Base-by-base conservation (phyloP, 1,140 invertebrate genomes). In the Dolichoris vasculosae region DNA sequence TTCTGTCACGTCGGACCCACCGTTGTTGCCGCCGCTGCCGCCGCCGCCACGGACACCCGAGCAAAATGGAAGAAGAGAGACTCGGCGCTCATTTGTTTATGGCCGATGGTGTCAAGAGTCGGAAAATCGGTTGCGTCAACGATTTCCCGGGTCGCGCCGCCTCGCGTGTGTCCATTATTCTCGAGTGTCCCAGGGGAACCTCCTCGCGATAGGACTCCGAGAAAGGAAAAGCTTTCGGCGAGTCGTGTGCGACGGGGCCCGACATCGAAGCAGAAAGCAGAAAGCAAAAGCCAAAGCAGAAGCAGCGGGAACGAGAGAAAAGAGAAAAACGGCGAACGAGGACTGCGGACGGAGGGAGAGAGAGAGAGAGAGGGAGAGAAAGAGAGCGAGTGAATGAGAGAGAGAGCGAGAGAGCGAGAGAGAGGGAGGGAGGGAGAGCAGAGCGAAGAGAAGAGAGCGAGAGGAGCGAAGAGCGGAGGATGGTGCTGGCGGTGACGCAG, bases 361-460 rank as follows among this genome's bases (percentile, higher is more conserved):
- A 35, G 46, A 67, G 20, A 8, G n/a, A 78, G 32, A 59, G 26
- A 80, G n/a, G 26, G 30, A 13, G n/a, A 46, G 59, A 46, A 30
- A 30, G 40, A 1, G 38, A n/a, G 35, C 3, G 23, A 13, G 38
- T 0, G 35, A 43, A 38, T 26, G 40, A 8, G 38, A 76, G 30
- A 71, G 63, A 55, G 82, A 71, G 64, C 73, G 32, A 40, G 63
- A 64, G 48, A 76, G 63, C n/a, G 30, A 46, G 79, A 79, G 59
- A 26, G 30, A 20, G 23, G 40, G 40, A 77, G 55, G 64, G 32
- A n/a, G 32, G 3, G 6, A 20, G 78, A 46, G 32, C 23, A 40
- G 32, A 51, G 80, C 3, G 7, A 77, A 69, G 30, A 51, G n/a
- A 59, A 4, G 40, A 23, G 40, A 82, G 51, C n/a, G n/a, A 71